phyloP scores from a whole-genome alignment of 1,140 invertebrate species.

The Ruditapes philippinarum region DNA sequence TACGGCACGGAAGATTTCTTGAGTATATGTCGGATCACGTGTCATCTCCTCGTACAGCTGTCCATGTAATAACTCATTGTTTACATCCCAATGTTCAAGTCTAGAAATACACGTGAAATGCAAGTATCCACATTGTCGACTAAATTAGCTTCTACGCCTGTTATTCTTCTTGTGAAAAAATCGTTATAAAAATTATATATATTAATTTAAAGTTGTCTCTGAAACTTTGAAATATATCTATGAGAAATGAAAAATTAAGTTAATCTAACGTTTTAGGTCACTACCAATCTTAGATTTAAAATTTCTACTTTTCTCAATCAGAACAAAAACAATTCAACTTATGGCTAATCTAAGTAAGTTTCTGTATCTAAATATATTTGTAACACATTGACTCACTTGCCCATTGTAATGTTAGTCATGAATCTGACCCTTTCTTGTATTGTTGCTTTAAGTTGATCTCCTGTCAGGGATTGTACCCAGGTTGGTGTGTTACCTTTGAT shows the following conservation, averaged over 20 bases:
- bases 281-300: too few species aligned
- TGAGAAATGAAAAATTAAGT: too few species aligned
- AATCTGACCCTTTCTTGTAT: conserved; percentile 37
- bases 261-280: too few species aligned
- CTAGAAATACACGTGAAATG: conserved; percentile 3
- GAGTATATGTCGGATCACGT: conserved; percentile 38
- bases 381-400: conserved; percentile 41
- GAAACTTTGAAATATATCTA: too few species aligned
- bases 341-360: too few species aligned
- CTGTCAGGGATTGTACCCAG: not conserved
- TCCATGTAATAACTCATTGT: conserved; percentile 68
- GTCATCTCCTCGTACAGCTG: conserved; percentile 55
- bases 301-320: too few species aligned
- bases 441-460: not conserved
- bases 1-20: conserved; percentile 49
- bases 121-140: too few species aligned
- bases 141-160: too few species aligned
- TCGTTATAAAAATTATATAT: too few species aligned
- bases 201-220: too few species aligned
- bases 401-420: conserved; percentile 37
- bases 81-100: conserved; percentile 69
- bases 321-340: too few species aligned
- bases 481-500: not conserved
- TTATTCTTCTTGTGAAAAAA: too few species aligned
- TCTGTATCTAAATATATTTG: not conserved